These are phyloP conservation scores for Bos javanicus DNA, from an alignment of 2,113 vertebrate species.

Conservation along the genomic window DNA sequence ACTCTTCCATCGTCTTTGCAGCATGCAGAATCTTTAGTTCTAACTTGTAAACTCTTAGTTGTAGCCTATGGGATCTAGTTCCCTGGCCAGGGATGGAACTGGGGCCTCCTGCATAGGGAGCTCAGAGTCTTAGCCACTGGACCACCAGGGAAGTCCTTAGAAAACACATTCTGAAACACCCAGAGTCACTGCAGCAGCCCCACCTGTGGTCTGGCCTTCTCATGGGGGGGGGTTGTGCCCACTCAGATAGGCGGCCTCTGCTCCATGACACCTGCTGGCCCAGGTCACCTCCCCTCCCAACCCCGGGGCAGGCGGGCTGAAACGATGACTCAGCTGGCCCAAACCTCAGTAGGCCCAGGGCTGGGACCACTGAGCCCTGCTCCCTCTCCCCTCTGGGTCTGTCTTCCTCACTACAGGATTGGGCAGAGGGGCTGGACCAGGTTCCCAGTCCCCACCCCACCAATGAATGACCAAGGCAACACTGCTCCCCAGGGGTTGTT, in stretches of 20 bases:
- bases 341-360: background rate
- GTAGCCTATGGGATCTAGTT: background rate
- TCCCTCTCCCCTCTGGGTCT: background rate
- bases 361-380: background rate
- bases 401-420: background rate
- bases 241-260: background rate
- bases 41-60: background rate
- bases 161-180: background rate
- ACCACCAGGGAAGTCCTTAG: background rate
- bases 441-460: background rate
- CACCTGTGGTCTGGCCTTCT: background rate
- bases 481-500: background rate
- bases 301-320: background rate
- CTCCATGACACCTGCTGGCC: background rate
- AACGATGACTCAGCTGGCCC: background rate
- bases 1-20: background rate
- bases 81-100: background rate
- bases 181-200: background rate
- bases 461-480: background rate
- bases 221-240: too few relatives aligned
- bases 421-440: background rate
- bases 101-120: background rate
- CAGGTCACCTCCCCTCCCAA: background rate
- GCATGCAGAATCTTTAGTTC: background rate
- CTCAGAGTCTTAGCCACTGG: background rate